Conservation (phyloP, 2,888 invertebrate species). For the Panorpa germanica region DNA sequence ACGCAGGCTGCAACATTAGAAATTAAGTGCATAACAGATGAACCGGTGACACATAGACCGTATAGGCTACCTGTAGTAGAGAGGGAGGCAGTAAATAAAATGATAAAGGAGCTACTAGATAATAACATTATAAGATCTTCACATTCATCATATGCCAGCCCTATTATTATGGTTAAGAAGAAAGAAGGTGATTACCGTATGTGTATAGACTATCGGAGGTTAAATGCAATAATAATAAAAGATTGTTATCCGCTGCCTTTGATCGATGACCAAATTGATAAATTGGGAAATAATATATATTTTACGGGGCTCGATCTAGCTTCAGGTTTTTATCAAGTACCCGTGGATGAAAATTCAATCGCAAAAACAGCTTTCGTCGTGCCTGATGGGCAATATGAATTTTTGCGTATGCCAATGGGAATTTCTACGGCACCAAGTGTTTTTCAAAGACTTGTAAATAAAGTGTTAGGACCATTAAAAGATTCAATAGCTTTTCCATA, state of each 20-base stretch:
- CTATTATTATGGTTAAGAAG: slow-evolving; percentile 15
- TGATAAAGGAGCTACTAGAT: slow-evolving; percentile 11
- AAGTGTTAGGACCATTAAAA: slow-evolving; percentile 7
- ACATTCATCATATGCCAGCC: slow-evolving; percentile 12
- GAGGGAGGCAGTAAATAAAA: slow-evolving; percentile 9
- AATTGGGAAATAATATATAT: slow-evolving; percentile 10
- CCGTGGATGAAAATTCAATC: slow-evolving; percentile 13
- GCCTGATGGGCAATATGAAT: slow-evolving; percentile 13
- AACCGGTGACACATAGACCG: slow-evolving; percentile 10
- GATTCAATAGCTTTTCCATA: slow-evolving; percentile 8
- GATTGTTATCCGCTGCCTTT: slow-evolving; percentile 14
- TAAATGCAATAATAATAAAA: slow-evolving; percentile 14
- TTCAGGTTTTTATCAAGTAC: slow-evolving; percentile 14
- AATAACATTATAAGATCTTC: slow-evolving; percentile 11
- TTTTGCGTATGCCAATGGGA: slow-evolving; percentile 10
- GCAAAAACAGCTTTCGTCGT: slow-evolving; percentile 15
- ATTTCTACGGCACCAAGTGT: slow-evolving; percentile 10
- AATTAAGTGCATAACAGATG: slow-evolving; percentile 10
- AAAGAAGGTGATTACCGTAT: slow-evolving; percentile 15
- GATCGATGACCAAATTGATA: slow-evolving; percentile 14
- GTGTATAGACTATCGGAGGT: slow-evolving; percentile 15
- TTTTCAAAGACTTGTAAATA: slow-evolving; percentile 11
- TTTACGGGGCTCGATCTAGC: slow-evolving; percentile 13
- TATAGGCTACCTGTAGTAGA: slow-evolving; percentile 12
- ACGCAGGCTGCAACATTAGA: slow-evolving; percentile 10